Evolutionary conservation across 2,888 invertebrate genomes (phyloP).

Genomic region (Atethmia centrago): DNA sequence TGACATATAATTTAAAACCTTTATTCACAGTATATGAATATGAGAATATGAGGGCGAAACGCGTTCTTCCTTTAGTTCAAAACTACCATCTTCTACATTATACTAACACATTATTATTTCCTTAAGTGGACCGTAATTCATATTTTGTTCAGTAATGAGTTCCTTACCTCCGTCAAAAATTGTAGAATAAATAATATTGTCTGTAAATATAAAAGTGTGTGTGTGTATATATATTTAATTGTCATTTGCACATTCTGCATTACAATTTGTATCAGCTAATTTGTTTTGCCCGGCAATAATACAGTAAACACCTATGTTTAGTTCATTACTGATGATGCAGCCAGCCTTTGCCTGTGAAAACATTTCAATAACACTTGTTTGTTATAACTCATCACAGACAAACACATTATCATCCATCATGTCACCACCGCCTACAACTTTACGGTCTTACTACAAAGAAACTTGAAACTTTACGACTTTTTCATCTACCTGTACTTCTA

Average conservation of each 20-base stretch:
- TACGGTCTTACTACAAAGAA: constrained; percentile 7
- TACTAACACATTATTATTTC: neutral
- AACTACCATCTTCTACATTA: neutral
- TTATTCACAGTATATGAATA: constrained; percentile 3
- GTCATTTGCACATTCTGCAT: neutral
- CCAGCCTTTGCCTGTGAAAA: neutral
- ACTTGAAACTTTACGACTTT: constrained; percentile 33
- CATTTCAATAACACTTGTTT: neutral
- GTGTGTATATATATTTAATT: too few relatives aligned
- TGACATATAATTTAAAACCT: constrained; percentile 54
- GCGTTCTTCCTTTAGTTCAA: neutral
- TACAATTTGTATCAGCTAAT: neutral
- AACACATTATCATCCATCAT: constrained; percentile 6
- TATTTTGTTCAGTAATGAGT: neutral
- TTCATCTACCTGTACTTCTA: constrained; percentile 45
- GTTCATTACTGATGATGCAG: neutral
- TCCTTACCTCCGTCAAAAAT: too few relatives aligned
- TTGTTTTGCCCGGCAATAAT: neutral
- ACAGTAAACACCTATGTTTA: neutral
- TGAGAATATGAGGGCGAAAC: constrained; percentile 1
- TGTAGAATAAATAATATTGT: neutral
- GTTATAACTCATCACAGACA: neutral
- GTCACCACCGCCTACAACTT: neutral
- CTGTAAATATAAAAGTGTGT: too few relatives aligned
- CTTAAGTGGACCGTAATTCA: neutral